Percentiles rank a stretch among this genome's conserved stretches.
phyloP scores from a whole-genome alignment of 2,888 invertebrate genomes.

The Papilio protenor region DNA sequence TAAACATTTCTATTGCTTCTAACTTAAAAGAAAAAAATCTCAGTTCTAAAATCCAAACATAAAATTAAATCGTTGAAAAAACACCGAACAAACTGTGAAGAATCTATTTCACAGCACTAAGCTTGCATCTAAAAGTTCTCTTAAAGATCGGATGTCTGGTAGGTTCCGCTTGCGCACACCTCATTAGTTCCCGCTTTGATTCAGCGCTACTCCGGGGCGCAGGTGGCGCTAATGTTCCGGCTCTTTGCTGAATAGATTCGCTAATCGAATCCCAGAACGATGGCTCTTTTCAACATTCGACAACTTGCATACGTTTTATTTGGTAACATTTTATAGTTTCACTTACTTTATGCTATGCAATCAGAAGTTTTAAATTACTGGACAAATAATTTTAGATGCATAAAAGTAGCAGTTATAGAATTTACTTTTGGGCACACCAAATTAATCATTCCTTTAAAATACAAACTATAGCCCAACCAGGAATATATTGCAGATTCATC shows the following conservation, averaged over 20 bases:
- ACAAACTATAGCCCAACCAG: no score
- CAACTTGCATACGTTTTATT: slow-evolving; percentile 34
- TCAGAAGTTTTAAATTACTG: neutral
- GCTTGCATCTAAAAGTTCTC: slow-evolving; percentile 54
- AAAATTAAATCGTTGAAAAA: slow-evolving; percentile 22
- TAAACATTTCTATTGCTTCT: neutral
- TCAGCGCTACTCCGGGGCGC: slow-evolving; percentile 53
- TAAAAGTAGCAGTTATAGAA: no score
- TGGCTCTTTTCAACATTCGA: slow-evolving; percentile 47
- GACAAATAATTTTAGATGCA: no score
- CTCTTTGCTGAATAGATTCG: slow-evolving; percentile 60
- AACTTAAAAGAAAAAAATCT: neutral
- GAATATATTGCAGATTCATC: no score
- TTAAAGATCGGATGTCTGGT: slow-evolving; percentile 62
- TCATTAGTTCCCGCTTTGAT: slow-evolving; percentile 73
- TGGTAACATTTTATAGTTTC: neutral
- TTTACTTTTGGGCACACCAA: neutral
- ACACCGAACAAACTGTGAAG: slow-evolving; percentile 27
- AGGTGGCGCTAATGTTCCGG: slow-evolving; percentile 64
- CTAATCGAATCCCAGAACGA: slow-evolving; percentile 53
- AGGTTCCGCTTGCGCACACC: slow-evolving; percentile 60
- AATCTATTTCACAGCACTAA: slow-evolving; percentile 49
- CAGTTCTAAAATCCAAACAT: neutral
- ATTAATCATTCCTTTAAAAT: no score
- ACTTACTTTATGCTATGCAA: neutral